Evolutionary conservation across 1,140 invertebrate genomes (phyloP).

Genomic region (Antheraea mylitta): DNA sequence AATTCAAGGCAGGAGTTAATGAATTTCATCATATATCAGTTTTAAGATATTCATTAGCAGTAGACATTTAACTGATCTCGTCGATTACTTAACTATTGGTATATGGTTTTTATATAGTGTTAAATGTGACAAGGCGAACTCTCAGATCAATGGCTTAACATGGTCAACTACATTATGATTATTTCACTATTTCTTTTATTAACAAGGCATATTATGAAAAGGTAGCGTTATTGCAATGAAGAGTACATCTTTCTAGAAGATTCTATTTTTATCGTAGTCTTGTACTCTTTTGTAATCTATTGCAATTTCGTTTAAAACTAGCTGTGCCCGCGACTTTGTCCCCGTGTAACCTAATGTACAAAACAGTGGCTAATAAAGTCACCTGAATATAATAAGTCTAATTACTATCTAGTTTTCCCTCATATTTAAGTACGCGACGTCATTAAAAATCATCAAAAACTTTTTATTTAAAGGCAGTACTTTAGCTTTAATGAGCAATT

Average conservation of each 20-base stretch:
- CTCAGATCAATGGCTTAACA: background rate
- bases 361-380: too few species aligned
- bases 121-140: background rate
- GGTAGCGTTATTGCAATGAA: background rate
- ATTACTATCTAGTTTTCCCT: too few species aligned
- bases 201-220: background rate
- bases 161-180: background rate
- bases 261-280: background rate
- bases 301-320: too few species aligned
- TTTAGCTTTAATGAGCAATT: too few species aligned
- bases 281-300: too few species aligned
- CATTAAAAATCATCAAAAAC: too few species aligned
- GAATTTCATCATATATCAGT: background rate
- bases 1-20: too few species aligned
- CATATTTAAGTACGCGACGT: too few species aligned
- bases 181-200: background rate
- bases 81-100: background rate
- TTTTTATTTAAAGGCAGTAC: too few species aligned
- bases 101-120: background rate
- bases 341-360: too few species aligned
- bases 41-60: background rate
- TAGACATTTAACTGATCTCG: background rate
- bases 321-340: too few species aligned
- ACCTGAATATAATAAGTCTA: too few species aligned
- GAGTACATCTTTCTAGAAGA: constrained; percentile 11